A percentile compares a stretch with the other conserved stretches of the same genome.
These are phyloP conservation scores for Chirona hameri DNA, from an alignment of 2,888 invertebrate genomes.

Conservation along the genomic window DNA sequence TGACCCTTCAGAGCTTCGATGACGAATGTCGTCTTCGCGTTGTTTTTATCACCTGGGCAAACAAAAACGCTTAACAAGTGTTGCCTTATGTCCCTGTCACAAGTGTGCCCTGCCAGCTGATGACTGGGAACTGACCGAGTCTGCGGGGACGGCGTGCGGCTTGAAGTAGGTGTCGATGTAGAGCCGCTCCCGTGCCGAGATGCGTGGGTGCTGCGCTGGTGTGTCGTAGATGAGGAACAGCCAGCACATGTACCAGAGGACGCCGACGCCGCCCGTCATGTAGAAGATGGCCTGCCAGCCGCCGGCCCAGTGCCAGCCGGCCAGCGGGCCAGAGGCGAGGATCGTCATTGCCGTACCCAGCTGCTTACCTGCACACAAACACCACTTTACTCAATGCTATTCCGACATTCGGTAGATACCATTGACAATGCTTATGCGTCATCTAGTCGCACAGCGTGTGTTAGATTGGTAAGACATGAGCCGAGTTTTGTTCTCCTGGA, in stretches of 20 bases:
- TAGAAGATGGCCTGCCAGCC: conserved; percentile 63
- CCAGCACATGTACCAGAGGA: conserved; percentile 51
- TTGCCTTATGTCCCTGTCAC: too few relatives aligned
- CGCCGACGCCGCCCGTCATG: conserved; percentile 48
- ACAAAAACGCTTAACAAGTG: too few relatives aligned
- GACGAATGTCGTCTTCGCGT: too few relatives aligned
- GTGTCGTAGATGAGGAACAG: conserved; percentile 53
- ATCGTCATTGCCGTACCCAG: conserved; percentile 53
- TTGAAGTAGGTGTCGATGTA: conserved; percentile 42
- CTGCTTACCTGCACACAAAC: conserved; percentile 47
- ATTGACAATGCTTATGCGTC: too few relatives aligned
- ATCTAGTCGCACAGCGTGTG: too few relatives aligned
- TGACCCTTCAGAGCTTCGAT: too few relatives aligned
- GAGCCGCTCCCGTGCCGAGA: conserved; percentile 49
- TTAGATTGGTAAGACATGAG: too few relatives aligned
- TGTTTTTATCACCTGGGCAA: too few relatives aligned
- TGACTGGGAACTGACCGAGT: not conserved
- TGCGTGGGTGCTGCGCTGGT: conserved; percentile 55
- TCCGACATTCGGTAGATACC: too few relatives aligned
- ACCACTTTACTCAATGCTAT: conserved; percentile 43
- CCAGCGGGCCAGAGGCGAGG: conserved; percentile 57
- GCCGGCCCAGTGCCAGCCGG: conserved; percentile 53
- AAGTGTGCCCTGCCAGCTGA: too few relatives aligned
- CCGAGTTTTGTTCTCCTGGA: too few relatives aligned
- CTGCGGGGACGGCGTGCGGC: not conserved